Evolutionary conservation across 2,113 vertebrate genomes (phyloP), one percentile per base, ranked within the genome.

Genomic region (Donacobius atricapilla): DNA sequence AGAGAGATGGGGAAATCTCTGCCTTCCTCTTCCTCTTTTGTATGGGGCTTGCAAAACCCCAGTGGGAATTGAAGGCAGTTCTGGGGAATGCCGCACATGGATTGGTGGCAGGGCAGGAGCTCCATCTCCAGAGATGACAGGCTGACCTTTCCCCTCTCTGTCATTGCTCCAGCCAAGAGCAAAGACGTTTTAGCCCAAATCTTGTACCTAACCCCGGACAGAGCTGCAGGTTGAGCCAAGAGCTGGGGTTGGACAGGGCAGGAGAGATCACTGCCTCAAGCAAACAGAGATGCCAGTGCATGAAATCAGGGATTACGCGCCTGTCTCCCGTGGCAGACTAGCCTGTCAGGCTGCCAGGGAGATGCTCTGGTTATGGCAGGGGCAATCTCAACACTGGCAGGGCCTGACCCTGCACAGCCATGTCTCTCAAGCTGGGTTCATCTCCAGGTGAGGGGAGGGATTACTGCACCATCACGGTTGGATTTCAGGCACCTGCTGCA

Each of bases 401-500:
- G 77, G 72, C 70, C 83, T 97, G 97, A 97, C 97, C 97, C 95
- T 89, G 71, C 69, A 79, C 84, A 91, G 91, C 76, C 77, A 2
- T 79, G 76, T 64, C 94, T 83, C 89, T 79, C 51, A 47, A 54
- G 40, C 75, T 21, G 96, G 81, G 98, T 97, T 98, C 98, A 98
- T 97, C 96, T 82, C 68, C 97, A 98, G 97, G 98, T 98, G 97
- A 98, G 96, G 82, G 90, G 71, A 96, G 45, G 58, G 85, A 95
- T 89, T 65, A 70, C 90, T 84, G 97, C 82, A 95, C 86, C 53
- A 69, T 11, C 64, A 63, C n/a, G 80, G 79, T 94, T 93, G 60
- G 51, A 48, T 97, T 97, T 97, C 96, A 97, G 95, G 91, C 98
- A 98, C 96, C 97, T 98, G 98, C 93, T 92, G 63, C 90, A 88